Base-by-base conservation (phyloP, 2,797 vertebrate species). In the Coilia nasus region DNA sequence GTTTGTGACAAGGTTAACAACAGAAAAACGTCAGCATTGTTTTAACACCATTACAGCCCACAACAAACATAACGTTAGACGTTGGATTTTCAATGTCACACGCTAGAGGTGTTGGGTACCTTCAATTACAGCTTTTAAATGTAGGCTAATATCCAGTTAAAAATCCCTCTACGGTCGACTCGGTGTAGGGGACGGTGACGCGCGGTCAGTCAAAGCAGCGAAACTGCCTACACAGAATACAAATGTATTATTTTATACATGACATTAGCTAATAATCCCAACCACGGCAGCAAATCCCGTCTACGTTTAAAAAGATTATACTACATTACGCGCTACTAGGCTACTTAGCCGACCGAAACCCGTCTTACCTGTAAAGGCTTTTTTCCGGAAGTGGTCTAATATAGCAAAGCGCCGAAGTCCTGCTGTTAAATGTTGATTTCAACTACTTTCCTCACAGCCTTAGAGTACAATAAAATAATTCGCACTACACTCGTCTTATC, bases 301-400 rank as follows among this genome's bases (percentile, higher is more conserved):
- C 15, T 17, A 3, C 71, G 21, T 44, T 78, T 44, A 9, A 44
- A 41, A 78, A 78, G 6, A 78, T 21, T 19, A 44, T n/a, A 17
- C 31, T 44, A 35, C 35, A 19, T 35, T 35, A 71, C 67, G 67
- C 67, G 67, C 67, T 78, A 78, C 71, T 1, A 54, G 17, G 46
- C 31, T 21, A 44, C 35, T 35, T 41, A 46, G 71, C 54, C 88
- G 82, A 93, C 84, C 90, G 94, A 95, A 95, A 96, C 93, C 93
- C 89, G 91, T 71, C 94, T 94, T 95, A 96, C 95, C 95, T 96
- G 95, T 88, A 93, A 86, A 92, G 90, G 93, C 89, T 87, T 92
- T 71, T 89, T 92, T 91, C 91, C 94, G 95, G 95, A 96, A 96
- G 95, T 93, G 60, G 91, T 44, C 88, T 87, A 88, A 90, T 88